Conservation (phyloP, 2,888 invertebrate species). For the Chromoteleia sp. region DNA sequence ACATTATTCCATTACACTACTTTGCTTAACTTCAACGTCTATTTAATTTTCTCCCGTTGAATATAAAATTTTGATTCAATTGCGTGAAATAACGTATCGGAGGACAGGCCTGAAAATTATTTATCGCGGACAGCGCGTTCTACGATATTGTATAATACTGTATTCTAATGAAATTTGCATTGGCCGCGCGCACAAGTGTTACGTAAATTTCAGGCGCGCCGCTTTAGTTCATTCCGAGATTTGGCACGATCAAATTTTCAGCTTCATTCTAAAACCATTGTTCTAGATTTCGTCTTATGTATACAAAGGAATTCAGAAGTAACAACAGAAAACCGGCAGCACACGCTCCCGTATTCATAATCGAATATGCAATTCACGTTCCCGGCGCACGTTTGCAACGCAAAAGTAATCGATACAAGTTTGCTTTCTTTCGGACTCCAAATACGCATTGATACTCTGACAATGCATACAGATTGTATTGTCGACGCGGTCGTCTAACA, state of each 20-base stretch:
- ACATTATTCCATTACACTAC: slow-evolving; percentile 62
- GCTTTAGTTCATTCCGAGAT: slow-evolving; percentile 49
- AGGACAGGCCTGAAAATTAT: slow-evolving; percentile 38
- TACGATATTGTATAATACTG: slow-evolving; percentile 31
- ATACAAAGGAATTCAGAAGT: slow-evolving; percentile 49
- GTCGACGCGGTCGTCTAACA: slow-evolving; percentile 1
- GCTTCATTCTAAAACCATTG: slow-evolving; percentile 56
- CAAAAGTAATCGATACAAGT: slow-evolving; percentile 51
- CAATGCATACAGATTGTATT: slow-evolving; percentile 22
- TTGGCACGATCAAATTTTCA: slow-evolving; percentile 62
- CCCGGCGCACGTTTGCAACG: slow-evolving; percentile 31
- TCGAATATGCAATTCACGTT: slow-evolving; percentile 63
- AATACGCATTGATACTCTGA: slow-evolving; percentile 29
- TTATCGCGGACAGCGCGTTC: slow-evolving; percentile 35
- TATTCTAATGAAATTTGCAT: slow-evolving; percentile 48
- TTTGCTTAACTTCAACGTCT: slow-evolving; percentile 51
- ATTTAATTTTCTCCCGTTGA: slow-evolving; percentile 51
- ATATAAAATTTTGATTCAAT: slow-evolving; percentile 66
- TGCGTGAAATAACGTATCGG: slow-evolving; percentile 36
- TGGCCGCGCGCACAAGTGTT: slow-evolving; percentile 19
- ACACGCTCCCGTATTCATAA: slow-evolving; percentile 47
- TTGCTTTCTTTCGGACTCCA: slow-evolving; percentile 23
- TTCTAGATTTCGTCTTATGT: slow-evolving; percentile 63
- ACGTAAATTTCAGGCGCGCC: slow-evolving; percentile 30
- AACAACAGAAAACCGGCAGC: slow-evolving; percentile 41